These are phyloP conservation scores for Eulemur macaco DNA, from an alignment of 2,113 vertebrate species.

Conservation along the genomic window DNA sequence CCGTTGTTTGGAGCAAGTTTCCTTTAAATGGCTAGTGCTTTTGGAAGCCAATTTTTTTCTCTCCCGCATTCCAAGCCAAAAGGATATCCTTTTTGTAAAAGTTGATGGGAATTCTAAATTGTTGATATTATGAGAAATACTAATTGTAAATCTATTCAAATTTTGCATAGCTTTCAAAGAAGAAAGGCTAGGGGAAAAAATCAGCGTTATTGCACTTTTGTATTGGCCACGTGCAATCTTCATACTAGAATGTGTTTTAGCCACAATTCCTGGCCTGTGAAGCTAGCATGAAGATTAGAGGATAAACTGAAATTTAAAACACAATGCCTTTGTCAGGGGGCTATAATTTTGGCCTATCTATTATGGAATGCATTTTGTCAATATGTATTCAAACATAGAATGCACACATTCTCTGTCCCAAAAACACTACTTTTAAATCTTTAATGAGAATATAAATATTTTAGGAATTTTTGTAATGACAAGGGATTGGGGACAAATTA, in stretches of 20 bases:
- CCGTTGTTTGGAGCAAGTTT: not conserved
- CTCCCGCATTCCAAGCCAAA: not conserved
- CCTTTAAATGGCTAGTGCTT: conserved; percentile 4
- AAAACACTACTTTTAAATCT: not conserved
- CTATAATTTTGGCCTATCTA: not conserved
- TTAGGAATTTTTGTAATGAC: conserved; percentile 11
- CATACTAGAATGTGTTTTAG: too few species aligned
- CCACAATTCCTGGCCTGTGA: not conserved
- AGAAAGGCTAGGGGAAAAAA: not conserved
- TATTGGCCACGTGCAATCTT: not conserved
- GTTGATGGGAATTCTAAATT: conserved; percentile 8
- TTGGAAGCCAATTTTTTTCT: not conserved
- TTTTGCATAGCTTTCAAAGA: not conserved
- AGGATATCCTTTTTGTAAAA: conserved; percentile 16
- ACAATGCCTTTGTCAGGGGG: not conserved
- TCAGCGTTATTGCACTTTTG: not conserved
- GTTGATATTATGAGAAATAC: conserved; percentile 34
- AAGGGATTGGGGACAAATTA: not conserved
- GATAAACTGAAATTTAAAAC: not conserved
- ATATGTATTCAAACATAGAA: not conserved
- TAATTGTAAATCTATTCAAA: not conserved
- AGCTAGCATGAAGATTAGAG: not conserved
- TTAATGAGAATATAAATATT: not conserved
- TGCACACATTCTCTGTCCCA: not conserved
- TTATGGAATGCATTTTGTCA: not conserved